Conservation (phyloP, 2,797 vertebrate genomes). For the Lates japonicus region DNA sequence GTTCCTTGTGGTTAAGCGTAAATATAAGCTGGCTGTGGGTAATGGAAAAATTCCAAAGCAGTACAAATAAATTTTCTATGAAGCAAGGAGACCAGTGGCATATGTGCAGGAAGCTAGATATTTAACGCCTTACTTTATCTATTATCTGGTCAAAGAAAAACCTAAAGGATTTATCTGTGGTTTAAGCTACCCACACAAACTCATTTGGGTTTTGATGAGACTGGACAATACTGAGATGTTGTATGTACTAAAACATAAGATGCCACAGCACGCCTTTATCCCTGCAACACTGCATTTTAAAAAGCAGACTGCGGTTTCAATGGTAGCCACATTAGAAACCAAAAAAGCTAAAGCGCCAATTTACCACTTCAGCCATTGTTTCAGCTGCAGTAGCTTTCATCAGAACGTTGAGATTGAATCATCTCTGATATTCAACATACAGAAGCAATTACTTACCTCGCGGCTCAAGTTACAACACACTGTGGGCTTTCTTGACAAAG, state of each 20-base stretch:
- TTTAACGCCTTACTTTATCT: background rate
- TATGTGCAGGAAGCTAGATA: background rate
- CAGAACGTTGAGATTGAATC: slow-evolving; percentile 63
- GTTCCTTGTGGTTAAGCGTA: slow-evolving; percentile 11
- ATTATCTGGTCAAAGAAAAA: background rate
- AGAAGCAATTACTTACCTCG: slow-evolving; percentile 62
- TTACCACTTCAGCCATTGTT: slow-evolving; percentile 29
- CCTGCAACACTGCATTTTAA: background rate
- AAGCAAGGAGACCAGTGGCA: slow-evolving; percentile 13
- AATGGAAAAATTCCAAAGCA: slow-evolving; percentile 46
- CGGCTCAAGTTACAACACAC: slow-evolving; percentile 48
- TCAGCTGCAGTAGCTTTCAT: slow-evolving; percentile 55
- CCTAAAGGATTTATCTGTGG: background rate
- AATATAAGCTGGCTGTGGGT: slow-evolving; percentile 10
- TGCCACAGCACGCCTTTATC: background rate
- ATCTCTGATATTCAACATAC: slow-evolving; percentile 53
- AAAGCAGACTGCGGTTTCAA: background rate
- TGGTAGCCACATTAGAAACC: slow-evolving; percentile 15
- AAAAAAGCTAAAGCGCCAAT: slow-evolving; percentile 15
- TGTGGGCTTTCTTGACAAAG: slow-evolving; percentile 52
- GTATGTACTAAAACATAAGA: background rate
- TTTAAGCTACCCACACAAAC: background rate
- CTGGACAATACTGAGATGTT: background rate
- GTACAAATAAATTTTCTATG: too few species aligned
- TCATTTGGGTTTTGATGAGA: background rate